Percentiles rank a stretch among this genome's conserved stretches.
These are phyloP conservation scores for Myioborus melanocephalus DNA, from an alignment of 2,797 vertebrate genomes.

Conservation along the genomic window DNA sequence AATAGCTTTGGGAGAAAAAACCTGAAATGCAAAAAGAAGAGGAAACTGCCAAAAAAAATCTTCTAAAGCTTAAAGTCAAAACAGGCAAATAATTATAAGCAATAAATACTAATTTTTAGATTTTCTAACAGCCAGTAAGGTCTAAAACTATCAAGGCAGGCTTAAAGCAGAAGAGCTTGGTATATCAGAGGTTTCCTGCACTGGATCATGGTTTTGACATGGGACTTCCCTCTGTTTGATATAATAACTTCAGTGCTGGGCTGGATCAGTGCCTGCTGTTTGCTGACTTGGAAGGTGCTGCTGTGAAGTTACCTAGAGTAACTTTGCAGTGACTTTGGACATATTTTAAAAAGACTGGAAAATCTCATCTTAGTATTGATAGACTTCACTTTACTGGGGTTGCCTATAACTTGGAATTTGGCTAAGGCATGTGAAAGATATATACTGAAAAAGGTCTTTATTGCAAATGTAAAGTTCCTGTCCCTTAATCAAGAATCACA, in stretches of 20 bases:
- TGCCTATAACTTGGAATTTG: neutral
- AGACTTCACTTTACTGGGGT: neutral
- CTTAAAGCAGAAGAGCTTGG: neutral
- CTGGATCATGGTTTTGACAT: neutral
- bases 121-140: neutral
- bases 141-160: neutral
- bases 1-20: neutral
- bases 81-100: neutral
- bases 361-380: neutral
- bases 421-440: neutral
- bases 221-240: neutral
- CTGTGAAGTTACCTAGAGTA: neutral
- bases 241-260: neutral
- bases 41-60: neutral
- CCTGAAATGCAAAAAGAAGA: neutral
- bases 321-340: neutral
- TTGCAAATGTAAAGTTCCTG: neutral
- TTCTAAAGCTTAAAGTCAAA: neutral
- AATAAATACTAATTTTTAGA: neutral
- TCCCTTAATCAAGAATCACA: neutral
- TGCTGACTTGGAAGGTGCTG: neutral
- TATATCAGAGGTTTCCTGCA: neutral
- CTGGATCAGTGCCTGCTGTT: rapidly evolving
- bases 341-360: neutral
- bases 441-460: neutral